Conservation (phyloP, 2,113 vertebrate species). For the Phrynosoma blainvillii region DNA sequence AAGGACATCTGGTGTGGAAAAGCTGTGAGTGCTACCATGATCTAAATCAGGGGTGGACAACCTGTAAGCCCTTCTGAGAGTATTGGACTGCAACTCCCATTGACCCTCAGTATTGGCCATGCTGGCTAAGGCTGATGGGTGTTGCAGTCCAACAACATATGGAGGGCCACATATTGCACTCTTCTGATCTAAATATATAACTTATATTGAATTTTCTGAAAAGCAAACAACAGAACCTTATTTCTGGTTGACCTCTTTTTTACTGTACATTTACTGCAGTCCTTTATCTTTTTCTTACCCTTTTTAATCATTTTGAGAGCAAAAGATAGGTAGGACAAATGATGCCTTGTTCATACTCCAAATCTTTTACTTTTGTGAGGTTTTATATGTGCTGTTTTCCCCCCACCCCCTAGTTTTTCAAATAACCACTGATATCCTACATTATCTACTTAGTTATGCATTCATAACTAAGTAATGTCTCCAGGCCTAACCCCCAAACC, state of each 20-base stretch:
- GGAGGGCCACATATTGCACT: no score
- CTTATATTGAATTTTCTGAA: neutral
- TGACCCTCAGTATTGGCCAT: no score
- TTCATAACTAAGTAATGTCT: no score
- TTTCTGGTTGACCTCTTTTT: neutral
- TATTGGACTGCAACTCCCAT: no score
- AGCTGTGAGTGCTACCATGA: conserved; percentile 31
- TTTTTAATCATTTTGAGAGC: conserved; percentile 5
- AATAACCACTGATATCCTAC: no score
- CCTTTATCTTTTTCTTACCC: conserved; percentile 5
- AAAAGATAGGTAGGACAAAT: neutral
- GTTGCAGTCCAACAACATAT: no score
- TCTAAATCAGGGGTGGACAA: conserved; percentile 13
- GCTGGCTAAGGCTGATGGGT: no score
- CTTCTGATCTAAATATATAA: conserved; percentile 38
- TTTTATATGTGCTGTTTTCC: neutral
- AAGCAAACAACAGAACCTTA: neutral
- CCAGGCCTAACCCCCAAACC: no score
- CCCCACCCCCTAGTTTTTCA: no score
- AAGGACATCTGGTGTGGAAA: conserved; percentile 45
- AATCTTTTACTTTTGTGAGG: neutral
- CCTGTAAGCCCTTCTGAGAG: no score
- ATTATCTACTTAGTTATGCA: no score
- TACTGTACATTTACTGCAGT: neutral
- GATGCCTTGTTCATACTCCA: neutral